phyloP scores from a whole-genome alignment of 2,888 invertebrate genomes.

The Pachydiplax longipennis region DNA sequence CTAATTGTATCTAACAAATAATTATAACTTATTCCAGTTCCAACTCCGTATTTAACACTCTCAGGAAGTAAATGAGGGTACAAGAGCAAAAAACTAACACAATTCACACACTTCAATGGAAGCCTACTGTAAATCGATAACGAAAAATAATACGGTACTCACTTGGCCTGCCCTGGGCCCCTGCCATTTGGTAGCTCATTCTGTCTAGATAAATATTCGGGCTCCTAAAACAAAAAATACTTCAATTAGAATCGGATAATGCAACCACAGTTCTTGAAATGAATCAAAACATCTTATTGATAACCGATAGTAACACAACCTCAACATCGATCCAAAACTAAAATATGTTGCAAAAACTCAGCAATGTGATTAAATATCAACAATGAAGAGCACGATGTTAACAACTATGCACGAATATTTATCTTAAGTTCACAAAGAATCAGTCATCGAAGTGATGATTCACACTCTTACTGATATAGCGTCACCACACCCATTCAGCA shows the following conservation, averaged over 20 bases:
- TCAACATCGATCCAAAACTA: no score
- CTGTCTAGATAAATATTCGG: neutral
- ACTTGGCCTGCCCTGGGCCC: slow-evolving; percentile 83
- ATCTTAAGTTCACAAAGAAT: no score
- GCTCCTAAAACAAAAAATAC: neutral
- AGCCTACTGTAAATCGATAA: neutral
- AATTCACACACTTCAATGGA: neutral
- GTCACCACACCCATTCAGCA: slow-evolving; percentile 25
- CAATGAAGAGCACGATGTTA: no score
- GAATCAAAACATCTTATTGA: neutral
- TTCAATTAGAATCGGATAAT: neutral
- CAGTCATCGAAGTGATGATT: neutral
- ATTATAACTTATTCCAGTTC: no score
- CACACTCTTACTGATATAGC: neutral
- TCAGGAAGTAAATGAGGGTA: neutral
- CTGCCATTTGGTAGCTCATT: slow-evolving; percentile 86
- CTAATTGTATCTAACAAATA: no score
- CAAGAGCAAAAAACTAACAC: neutral
- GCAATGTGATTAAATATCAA: no score
- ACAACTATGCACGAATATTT: neutral
- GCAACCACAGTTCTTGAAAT: neutral
- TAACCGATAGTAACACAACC: neutral
- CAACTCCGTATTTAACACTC: neutral
- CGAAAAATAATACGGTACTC: slow-evolving; percentile 62
- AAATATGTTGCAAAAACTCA: no score